Conservation (phyloP, 2,797 vertebrate species). For the Coccyzus lansbergi region DNA sequence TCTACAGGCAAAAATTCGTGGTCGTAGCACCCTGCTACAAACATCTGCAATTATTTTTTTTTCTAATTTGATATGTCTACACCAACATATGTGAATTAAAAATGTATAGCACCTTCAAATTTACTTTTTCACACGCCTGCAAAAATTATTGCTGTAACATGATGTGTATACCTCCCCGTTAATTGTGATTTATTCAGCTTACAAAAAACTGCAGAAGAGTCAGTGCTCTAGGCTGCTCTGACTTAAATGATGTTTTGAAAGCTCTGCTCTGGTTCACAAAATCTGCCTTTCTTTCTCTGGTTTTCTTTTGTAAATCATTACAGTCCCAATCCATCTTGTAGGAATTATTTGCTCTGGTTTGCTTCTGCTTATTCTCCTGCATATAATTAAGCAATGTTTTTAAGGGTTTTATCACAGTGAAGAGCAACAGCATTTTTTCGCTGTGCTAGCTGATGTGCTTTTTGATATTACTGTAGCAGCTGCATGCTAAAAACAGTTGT, state of each 20-base stretch:
- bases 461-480: constrained; percentile 45
- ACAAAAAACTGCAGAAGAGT: background rate
- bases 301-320: background rate
- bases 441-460: constrained; percentile 47
- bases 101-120: background rate
- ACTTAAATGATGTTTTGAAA: constrained; percentile 31
- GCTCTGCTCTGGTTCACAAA: background rate
- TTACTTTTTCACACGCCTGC: background rate
- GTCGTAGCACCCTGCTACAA: background rate
- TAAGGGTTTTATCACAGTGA: constrained; percentile 26
- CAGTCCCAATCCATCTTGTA: background rate
- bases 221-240: background rate
- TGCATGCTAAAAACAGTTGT: constrained; percentile 46
- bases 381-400: constrained; percentile 43
- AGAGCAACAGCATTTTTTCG: constrained; percentile 23
- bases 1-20: background rate
- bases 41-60: background rate
- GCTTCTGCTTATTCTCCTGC: constrained; percentile 5
- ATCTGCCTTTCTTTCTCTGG: background rate
- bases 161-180: background rate
- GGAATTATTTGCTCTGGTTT: constrained; percentile 45
- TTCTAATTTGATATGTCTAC: background rate
- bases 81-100: background rate
- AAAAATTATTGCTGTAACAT: background rate
- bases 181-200: background rate